These are phyloP conservation scores for Ceyx cyanopectus DNA, from an alignment of 2,113 vertebrate species.

Conservation along the genomic window DNA sequence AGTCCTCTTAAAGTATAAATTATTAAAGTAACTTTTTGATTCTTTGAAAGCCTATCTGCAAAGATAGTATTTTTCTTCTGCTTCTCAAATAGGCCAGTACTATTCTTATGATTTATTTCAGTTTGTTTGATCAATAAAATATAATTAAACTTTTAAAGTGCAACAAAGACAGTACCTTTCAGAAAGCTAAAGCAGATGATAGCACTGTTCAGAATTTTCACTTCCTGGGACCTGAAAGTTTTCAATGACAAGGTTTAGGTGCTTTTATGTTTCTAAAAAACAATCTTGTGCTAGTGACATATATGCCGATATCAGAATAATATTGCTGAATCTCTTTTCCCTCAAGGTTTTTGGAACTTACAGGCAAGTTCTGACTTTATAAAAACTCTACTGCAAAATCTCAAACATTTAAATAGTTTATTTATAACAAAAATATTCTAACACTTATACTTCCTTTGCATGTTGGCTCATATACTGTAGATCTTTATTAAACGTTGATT, in stretches of 20 bases:
- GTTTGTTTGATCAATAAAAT: slow-evolving; percentile 68
- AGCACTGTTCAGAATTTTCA: not conserved
- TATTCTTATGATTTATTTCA: not conserved
- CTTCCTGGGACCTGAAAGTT: slow-evolving; percentile 43
- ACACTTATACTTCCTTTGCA: not conserved
- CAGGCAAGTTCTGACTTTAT: not conserved
- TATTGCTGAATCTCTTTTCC: not conserved
- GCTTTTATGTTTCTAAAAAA: slow-evolving; percentile 44
- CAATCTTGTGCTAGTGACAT: slow-evolving; percentile 13
- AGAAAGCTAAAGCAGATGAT: not conserved
- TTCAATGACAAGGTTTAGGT: slow-evolving; percentile 31
- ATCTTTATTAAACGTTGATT: not conserved
- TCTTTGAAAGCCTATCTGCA: slow-evolving; percentile 46
- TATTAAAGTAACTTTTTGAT: slow-evolving; percentile 63
- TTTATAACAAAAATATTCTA: not conserved
- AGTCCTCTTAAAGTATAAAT: slow-evolving; percentile 65
- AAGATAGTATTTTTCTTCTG: slow-evolving; percentile 21
- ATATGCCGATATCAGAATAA: slow-evolving; percentile 49
- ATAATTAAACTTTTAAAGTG: slow-evolving; percentile 55
- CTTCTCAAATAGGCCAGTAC: slow-evolving; percentile 40
- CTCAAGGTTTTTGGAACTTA: slow-evolving; percentile 3
- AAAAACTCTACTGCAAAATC: not conserved
- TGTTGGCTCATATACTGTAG: not conserved
- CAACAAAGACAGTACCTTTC: slow-evolving; percentile 1
- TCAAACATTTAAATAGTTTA: not conserved